Evolutionary conservation across 2,888 invertebrate genomes (phyloP).

Genomic region (Tachina fera): DNA sequence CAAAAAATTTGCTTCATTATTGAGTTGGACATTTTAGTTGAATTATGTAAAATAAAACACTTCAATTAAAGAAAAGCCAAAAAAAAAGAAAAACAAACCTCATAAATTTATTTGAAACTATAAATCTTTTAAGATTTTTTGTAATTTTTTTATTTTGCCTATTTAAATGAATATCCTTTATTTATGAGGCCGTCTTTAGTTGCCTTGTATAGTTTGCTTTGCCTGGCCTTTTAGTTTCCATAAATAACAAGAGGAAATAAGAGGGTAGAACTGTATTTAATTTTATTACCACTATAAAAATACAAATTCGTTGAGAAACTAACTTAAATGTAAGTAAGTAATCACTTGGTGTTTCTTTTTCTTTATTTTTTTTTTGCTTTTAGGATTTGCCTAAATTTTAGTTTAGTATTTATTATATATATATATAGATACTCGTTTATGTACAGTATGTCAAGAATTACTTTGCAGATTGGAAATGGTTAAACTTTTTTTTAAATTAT

Average conservation of each 20-base stretch:
- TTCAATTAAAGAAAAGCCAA: slow-evolving; percentile 38
- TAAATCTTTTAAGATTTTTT: slow-evolving; percentile 51
- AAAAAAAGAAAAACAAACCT: slow-evolving; percentile 16
- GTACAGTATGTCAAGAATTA: too few relatives aligned
- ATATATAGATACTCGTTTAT: too few relatives aligned
- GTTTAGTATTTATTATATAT: slow-evolving; percentile 31
- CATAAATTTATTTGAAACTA: slow-evolving; percentile 53
- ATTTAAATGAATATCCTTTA: slow-evolving; percentile 24
- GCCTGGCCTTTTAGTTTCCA: slow-evolving; percentile 6
- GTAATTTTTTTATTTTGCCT: slow-evolving; percentile 7
- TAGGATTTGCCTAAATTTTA: slow-evolving; percentile 4
- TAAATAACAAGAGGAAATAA: background rate
- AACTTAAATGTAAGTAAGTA: slow-evolving; percentile 22
- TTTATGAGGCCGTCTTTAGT: background rate
- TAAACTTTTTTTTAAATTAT: too few relatives aligned
- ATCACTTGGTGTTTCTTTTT: slow-evolving; percentile 4
- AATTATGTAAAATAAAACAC: slow-evolving; percentile 49
- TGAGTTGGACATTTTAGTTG: slow-evolving; percentile 39
- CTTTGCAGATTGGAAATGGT: too few relatives aligned
- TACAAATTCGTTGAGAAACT: slow-evolving; percentile 32
- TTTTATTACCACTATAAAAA: slow-evolving; percentile 64
- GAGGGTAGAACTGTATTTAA: slow-evolving; percentile 45
- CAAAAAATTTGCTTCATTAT: slow-evolving; percentile 16
- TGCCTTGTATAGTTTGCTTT: slow-evolving; percentile 30
- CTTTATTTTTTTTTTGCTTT: slow-evolving; percentile 4